Conservation (phyloP, 2,113 vertebrate species). For the Illadopsis cleaveri region DNA sequence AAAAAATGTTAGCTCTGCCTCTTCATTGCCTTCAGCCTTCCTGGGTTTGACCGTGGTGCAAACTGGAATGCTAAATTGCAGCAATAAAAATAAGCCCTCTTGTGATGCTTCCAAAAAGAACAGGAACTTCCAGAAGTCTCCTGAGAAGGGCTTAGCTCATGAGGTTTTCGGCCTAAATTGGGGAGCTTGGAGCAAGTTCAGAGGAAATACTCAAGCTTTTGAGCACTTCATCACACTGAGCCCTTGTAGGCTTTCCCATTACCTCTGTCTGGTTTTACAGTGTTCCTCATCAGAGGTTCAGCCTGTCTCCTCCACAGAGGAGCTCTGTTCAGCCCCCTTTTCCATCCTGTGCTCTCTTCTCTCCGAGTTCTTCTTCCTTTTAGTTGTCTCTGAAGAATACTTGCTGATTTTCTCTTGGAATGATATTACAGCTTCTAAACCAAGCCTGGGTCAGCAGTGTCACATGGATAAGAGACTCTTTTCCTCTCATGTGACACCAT, state of each 20-base stretch:
- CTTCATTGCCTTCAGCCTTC: not conserved
- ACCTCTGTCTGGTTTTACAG: not conserved
- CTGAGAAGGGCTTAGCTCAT: not conserved
- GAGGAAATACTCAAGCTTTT: constrained; percentile 44
- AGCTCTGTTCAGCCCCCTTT: not conserved
- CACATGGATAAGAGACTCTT: constrained; percentile 13
- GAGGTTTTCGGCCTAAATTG: not conserved
- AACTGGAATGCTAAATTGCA: not conserved
- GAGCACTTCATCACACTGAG: constrained; percentile 32
- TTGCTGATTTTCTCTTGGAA: constrained; percentile 43
- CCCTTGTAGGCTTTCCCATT: not conserved
- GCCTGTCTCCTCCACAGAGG: not conserved
- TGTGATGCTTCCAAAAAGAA: constrained; percentile 27
- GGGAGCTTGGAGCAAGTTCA: constrained; percentile 14
- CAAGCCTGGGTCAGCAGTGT: not conserved
- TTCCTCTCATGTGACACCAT: not conserved
- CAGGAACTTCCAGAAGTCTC: constrained; percentile 37
- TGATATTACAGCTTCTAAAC: constrained; percentile 46
- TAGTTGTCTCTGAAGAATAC: constrained; percentile 37
- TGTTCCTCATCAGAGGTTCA: constrained; percentile 36
- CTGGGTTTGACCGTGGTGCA: not conserved
- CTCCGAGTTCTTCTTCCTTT: not conserved
- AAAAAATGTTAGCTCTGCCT: not conserved
- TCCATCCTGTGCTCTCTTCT: not conserved
- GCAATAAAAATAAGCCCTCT: constrained; percentile 15